phyloP scores from a whole-genome alignment of 2,888 invertebrate species.

The Theretra japonica region DNA sequence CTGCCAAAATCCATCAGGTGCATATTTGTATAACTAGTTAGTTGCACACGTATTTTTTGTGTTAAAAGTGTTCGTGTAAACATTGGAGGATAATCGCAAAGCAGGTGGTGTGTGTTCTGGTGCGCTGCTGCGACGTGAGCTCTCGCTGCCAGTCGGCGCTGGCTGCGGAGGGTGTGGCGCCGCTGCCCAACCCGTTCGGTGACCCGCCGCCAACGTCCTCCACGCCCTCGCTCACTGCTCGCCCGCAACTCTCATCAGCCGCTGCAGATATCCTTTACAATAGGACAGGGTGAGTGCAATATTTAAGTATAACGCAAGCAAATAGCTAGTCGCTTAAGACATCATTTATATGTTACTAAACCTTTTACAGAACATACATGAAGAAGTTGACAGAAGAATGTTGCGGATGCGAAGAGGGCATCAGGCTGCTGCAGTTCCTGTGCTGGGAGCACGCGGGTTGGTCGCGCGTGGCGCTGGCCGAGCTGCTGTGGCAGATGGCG shows the following conservation, averaged over 20 bases:
- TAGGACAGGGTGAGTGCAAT: conserved; percentile 87
- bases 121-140: conserved; percentile 96
- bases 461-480: conserved; percentile 94
- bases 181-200: conserved; percentile 87
- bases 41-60: not conserved
- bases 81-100: not conserved
- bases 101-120: conserved; percentile 92
- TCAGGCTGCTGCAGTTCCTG: conserved; percentile 95
- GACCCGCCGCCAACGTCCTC: conserved; percentile 86
- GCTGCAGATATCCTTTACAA: conserved; percentile 93
- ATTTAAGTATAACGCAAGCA: not conserved
- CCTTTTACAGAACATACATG: conserved; percentile 86
- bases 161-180: conserved; percentile 81
- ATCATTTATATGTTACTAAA: conserved; percentile 1
- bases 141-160: conserved; percentile 85
- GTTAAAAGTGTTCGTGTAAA: not conserved
- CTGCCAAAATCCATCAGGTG: conserved; percentile 96
- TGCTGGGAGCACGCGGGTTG: conserved; percentile 99
- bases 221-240: conserved; percentile 43
- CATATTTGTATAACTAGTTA: not conserved
- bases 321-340: not conserved
- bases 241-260: conserved; percentile 76
- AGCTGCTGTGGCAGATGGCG: conserved; percentile 95
- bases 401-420: conserved; percentile 95
- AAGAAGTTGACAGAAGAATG: conserved; percentile 98